These are phyloP conservation scores for Ips nitidus DNA, from an alignment of 1,140 invertebrate species.

Conservation along the genomic window DNA sequence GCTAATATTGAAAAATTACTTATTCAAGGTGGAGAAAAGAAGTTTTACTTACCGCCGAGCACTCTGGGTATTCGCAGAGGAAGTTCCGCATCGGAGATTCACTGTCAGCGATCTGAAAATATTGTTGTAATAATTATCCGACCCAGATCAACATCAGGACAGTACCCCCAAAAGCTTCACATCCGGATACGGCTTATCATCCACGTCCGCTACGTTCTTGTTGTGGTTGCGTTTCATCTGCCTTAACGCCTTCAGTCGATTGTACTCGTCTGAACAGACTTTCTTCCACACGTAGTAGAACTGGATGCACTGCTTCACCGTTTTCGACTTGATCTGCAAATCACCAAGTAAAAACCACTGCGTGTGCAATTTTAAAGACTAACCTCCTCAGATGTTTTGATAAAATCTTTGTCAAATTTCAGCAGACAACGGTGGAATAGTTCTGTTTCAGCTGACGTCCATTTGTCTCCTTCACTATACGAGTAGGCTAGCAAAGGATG, in stretches of 20 bases:
- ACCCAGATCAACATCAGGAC: background rate
- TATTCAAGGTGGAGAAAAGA: background rate
- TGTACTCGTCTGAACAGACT: conserved; percentile 84
- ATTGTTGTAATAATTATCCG: background rate
- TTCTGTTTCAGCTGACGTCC: conserved; percentile 85
- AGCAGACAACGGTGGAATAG: conserved; percentile 84
- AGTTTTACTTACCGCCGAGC: conserved; percentile 62
- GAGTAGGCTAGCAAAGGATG: conserved; percentile 74
- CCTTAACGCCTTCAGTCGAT: conserved; percentile 57
- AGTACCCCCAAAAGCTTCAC: conserved; percentile 46
- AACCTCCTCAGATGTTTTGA: conserved; percentile 83
- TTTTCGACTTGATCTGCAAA: conserved; percentile 79
- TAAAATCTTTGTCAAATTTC: conserved; percentile 94
- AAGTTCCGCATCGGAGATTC: conserved; percentile 51
- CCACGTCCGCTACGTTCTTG: conserved; percentile 42
- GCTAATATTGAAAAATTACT: too few species aligned
- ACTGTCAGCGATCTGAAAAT: conserved; percentile 48
- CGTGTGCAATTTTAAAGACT: conserved; percentile 48
- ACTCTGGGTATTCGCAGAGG: conserved; percentile 67
- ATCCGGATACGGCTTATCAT: conserved; percentile 50
- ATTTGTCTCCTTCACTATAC: conserved; percentile 75
- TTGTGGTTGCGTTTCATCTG: conserved; percentile 41
- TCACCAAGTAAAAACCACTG: conserved; percentile 61
- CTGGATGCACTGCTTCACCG: conserved; percentile 91
- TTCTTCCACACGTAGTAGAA: conserved; percentile 99